Conservation (phyloP, 2,888 invertebrate species). For the Esperia sulphurella region DNA sequence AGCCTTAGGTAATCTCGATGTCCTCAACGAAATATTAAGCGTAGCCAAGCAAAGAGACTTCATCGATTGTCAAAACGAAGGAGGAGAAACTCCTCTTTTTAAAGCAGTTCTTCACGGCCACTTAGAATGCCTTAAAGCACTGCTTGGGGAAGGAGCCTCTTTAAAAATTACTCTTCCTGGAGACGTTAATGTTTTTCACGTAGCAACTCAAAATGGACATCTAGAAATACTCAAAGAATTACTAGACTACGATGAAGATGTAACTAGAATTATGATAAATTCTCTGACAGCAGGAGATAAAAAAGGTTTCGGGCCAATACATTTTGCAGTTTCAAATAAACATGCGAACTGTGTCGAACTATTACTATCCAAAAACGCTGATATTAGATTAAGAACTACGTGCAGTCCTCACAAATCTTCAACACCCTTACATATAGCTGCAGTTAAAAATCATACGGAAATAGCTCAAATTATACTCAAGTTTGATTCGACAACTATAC, state of each 20-base stretch:
- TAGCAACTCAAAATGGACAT: conserved; percentile 78
- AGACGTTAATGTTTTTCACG: conserved; percentile 78
- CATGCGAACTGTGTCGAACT: conserved; percentile 60
- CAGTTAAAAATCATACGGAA: conserved; percentile 53
- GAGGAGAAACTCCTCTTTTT: conserved; percentile 71
- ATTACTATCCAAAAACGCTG: conserved; percentile 63
- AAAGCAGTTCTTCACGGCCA: conserved; percentile 65
- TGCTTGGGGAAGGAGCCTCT: conserved; percentile 68
- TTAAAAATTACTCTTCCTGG: conserved; percentile 60
- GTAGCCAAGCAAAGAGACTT: conserved; percentile 67
- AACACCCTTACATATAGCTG: conserved; percentile 64
- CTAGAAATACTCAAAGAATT: conserved; percentile 74
- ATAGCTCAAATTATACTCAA: conserved; percentile 54
- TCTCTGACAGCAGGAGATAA: conserved; percentile 48
- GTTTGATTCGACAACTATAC: conserved; percentile 58
- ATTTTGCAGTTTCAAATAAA: conserved; percentile 78
- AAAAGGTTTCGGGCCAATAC: conserved; percentile 71
- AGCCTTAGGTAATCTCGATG: conserved; percentile 62
- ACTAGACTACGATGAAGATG: conserved; percentile 58
- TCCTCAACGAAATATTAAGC: conserved; percentile 72
- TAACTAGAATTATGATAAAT: conserved; percentile 48
- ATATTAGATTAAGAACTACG: conserved; percentile 62
- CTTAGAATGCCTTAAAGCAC: conserved; percentile 57
- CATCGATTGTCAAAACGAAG: conserved; percentile 64
- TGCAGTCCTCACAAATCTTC: conserved; percentile 56